Evolutionary conservation across 2,113 vertebrate species (phyloP).

Genomic region (Campylomormyrus numenius): DNA sequence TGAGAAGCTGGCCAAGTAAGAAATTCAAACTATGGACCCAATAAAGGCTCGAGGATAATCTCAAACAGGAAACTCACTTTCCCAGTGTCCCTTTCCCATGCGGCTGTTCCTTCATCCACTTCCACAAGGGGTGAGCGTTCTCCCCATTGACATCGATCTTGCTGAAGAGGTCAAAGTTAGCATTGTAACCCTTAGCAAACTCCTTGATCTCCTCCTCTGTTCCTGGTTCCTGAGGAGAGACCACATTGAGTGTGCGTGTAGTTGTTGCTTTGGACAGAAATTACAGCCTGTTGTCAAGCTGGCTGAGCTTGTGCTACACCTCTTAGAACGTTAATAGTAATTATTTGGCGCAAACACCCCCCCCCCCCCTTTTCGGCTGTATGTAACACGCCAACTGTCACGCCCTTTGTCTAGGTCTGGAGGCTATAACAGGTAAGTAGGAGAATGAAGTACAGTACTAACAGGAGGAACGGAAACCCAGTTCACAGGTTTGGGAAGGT

Average conservation of each 20-base stretch:
- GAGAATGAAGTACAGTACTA: not conserved
- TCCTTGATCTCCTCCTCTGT: constrained; percentile 78
- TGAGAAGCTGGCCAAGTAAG: not conserved
- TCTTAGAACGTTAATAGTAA: not conserved
- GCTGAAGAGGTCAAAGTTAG: constrained; percentile 82
- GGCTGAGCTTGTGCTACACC: not conserved
- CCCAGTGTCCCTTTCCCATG: constrained; percentile 79
- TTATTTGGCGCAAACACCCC: not conserved
- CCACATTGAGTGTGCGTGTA: not conserved
- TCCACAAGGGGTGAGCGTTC: constrained; percentile 81
- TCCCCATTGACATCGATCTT: constrained; percentile 92
- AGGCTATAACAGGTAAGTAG: not conserved
- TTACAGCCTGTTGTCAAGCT: not conserved
- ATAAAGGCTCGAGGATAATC: not conserved
- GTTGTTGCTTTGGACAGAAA: not conserved
- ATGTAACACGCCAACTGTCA: not conserved
- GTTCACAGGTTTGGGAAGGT: not conserved
- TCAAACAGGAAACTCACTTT: constrained; percentile 69
- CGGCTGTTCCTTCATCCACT: constrained; percentile 94
- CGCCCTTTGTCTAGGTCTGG: not conserved
- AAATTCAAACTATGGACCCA: not conserved
- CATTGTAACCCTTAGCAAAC: constrained; percentile 76
- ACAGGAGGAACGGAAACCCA: not conserved
- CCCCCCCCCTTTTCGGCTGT: not conserved
- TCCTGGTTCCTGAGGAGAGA: constrained; percentile 73